A percentile compares a stretch with the other conserved stretches of the same genome.
Conservation (phyloP, 2,888 invertebrate genomes). For the Scrobipalpa atriplicella region DNA sequence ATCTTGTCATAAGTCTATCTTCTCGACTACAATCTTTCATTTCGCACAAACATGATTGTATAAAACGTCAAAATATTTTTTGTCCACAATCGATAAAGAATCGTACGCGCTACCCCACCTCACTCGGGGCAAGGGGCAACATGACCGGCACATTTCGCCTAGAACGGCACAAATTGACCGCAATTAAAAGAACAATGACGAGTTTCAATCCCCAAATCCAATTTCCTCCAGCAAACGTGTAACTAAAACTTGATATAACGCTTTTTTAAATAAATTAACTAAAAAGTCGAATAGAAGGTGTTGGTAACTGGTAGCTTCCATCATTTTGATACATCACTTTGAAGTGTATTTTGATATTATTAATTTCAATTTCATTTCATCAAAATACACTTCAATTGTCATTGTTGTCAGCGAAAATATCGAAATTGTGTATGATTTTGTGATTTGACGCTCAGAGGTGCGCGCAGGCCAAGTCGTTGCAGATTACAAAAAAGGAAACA, state of each 20-base stretch:
- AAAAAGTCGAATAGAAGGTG: conserved; percentile 23
- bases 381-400: too few relatives aligned
- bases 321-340: too few relatives aligned
- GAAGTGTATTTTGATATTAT: too few relatives aligned
- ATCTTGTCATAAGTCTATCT: too few relatives aligned
- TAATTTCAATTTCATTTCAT: background rate
- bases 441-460: too few relatives aligned
- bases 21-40: too few relatives aligned
- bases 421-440: too few relatives aligned
- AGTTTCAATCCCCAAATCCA: conserved; percentile 81
- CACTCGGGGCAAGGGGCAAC: conserved; percentile 42
- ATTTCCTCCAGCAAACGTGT: conserved; percentile 76
- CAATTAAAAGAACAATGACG: conserved; percentile 82
- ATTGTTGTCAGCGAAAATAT: too few relatives aligned
- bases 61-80: background rate
- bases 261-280: conserved; percentile 60
- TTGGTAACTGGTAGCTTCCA: background rate
- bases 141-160: conserved; percentile 78
- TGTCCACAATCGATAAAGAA: background rate
- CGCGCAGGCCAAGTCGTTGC: too few relatives aligned
- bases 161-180: conserved; percentile 79
- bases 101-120: conserved; percentile 33
- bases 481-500: too few relatives aligned
- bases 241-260: conserved; percentile 69
- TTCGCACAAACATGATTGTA: too few relatives aligned